These are phyloP conservation scores for Elgaria multicarinata DNA, from an alignment of 2,113 vertebrate genomes.

Conservation along the genomic window DNA sequence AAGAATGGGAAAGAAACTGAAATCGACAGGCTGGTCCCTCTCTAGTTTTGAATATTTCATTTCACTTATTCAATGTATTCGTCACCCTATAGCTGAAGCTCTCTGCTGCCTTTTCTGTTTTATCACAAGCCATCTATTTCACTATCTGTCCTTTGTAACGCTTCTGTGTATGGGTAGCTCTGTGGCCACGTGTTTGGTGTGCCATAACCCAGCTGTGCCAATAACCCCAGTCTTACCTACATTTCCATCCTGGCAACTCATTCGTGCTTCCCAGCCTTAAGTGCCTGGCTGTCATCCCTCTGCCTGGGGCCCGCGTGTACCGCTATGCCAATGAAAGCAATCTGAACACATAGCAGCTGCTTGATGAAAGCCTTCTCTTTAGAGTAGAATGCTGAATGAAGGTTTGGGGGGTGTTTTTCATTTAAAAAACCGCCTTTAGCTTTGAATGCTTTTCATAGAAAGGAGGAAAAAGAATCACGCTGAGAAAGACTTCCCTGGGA, in stretches of 20 bases:
- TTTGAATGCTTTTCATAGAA: constrained; percentile 30
- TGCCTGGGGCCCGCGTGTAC: not conserved
- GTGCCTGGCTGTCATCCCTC: not conserved
- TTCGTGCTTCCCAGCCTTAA: not conserved
- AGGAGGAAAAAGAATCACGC: constrained; percentile 40
- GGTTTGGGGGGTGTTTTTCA: not conserved
- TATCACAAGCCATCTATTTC: not conserved
- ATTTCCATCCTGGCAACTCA: not conserved
- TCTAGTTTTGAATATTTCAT: too few relatives aligned
- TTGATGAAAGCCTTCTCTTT: constrained; percentile 47
- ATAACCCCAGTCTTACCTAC: not conserved
- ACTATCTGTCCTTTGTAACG: not conserved
- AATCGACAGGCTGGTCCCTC: too few relatives aligned
- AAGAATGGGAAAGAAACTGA: too few relatives aligned
- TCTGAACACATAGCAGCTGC: constrained; percentile 25
- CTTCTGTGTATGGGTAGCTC: not conserved
- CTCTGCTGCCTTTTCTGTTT: not conserved
- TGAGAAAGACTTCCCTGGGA: not conserved
- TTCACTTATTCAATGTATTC: too few relatives aligned
- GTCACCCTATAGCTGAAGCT: too few relatives aligned
- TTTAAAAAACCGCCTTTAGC: constrained; percentile 42
- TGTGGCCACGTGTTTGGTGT: not conserved
- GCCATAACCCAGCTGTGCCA: not conserved
- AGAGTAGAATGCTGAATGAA: constrained; percentile 24
- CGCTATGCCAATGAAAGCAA: constrained; percentile 32